These are phyloP conservation scores for Saguinus imperator DNA, from an alignment of 2,113 vertebrate species.

Conservation along the genomic window DNA sequence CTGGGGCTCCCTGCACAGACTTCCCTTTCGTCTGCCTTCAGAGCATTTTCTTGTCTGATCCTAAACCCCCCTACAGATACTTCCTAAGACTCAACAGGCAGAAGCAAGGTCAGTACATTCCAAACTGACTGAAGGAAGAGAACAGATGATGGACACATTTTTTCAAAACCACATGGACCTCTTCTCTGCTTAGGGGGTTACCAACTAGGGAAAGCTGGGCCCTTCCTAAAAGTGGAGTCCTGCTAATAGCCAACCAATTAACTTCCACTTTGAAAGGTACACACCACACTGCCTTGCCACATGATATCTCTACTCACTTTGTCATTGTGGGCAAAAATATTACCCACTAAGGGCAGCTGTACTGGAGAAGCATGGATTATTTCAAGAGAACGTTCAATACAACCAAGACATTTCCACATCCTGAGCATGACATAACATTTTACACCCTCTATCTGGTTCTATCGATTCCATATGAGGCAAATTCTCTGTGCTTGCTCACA, in stretches of 20 bases:
- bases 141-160: constrained; percentile 63
- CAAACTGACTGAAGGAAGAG: not conserved
- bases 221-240: not conserved
- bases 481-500: not conserved
- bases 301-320: not conserved
- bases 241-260: not conserved
- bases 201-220: not conserved
- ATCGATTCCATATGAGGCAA: not conserved
- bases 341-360: not conserved
- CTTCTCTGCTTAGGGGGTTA: not conserved
- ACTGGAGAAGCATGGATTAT: not conserved
- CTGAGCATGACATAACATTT: not conserved
- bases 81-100: constrained; percentile 44
- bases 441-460: not conserved
- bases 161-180: not conserved
- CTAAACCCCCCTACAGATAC: constrained; percentile 36
- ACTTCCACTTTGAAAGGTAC: not conserved
- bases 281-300: not conserved
- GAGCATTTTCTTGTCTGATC: constrained; percentile 48
- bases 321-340: not conserved
- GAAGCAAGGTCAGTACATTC: not conserved
- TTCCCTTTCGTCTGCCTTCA: constrained; percentile 67
- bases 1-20: not conserved
- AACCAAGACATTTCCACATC: not conserved
- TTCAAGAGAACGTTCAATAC: not conserved